Percentiles rank a stretch among this genome's conserved stretches.
These are phyloP conservation scores for Penaeus indicus DNA, from an alignment of 1,140 invertebrate genomes.

Conservation along the genomic window DNA sequence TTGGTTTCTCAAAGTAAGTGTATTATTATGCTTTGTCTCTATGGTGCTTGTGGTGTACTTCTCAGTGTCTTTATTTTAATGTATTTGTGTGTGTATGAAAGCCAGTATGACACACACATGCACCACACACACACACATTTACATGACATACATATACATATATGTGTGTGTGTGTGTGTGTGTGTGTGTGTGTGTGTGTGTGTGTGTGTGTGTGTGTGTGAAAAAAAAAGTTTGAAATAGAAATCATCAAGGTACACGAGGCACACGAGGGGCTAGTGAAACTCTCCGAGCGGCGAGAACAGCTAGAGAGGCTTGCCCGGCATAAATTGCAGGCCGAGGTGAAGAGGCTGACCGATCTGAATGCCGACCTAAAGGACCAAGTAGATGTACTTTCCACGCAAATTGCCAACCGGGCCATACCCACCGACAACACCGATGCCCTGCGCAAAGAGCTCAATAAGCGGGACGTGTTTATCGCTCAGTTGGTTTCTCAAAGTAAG, in stretches of 20 bases:
- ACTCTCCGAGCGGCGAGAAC: constrained; percentile 87
- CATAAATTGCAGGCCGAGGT: constrained; percentile 86
- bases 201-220: too few species aligned
- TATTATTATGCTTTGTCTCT: neutral
- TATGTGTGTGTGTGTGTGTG: too few species aligned
- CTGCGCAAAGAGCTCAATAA: constrained; percentile 78
- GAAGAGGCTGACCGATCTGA: constrained; percentile 82
- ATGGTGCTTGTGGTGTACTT: constrained; percentile 64
- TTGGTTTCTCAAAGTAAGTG: constrained; percentile 86
- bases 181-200: too few species aligned
- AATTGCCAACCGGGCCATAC: constrained; percentile 67
- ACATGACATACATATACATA: too few species aligned
- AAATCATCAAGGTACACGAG: constrained; percentile 89
- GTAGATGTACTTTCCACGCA: constrained; percentile 75
- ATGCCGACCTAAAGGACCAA: constrained; percentile 77
- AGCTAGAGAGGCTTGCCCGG: constrained; percentile 85
- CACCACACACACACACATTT: too few species aligned
- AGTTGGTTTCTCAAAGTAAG: constrained; percentile 88
- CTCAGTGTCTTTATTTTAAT: constrained; percentile 2
- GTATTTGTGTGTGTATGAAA: too few species aligned
- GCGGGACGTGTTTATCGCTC: constrained; percentile 85
- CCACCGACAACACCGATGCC: constrained; percentile 32
- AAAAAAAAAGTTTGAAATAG: constrained; percentile 83
- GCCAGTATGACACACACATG: too few species aligned
- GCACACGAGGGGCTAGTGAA: constrained; percentile 89